Evolutionary conservation across 2,113 vertebrate genomes (phyloP), one percentile per base, ranked within the genome.

Genomic region (Pheucticus melanocephalus): DNA sequence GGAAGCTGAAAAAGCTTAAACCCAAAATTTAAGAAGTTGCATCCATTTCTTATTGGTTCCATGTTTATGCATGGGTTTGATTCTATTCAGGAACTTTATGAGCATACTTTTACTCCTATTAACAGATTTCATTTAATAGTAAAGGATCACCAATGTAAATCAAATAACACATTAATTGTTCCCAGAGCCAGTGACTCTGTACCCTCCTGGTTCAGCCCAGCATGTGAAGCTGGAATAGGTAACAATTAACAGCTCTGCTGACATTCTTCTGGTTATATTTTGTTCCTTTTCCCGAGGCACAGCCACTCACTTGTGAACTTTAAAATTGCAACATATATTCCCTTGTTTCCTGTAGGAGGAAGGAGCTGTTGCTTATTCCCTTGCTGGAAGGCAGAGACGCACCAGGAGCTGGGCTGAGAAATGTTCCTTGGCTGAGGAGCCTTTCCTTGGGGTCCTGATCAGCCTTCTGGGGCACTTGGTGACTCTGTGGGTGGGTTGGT

Each of bases 91-190:
- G 87, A 90, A 39, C 30, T 76, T 90, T 80, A 92, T 80, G 63
- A 86, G 82, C 54, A 53, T 93, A 76, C 21, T 82, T 91, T 35
- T 50, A 18, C 48, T 82, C 57, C 53, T 65, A 82, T 88, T 88
- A 93, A 88, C 85, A 77, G 82, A 65, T 82, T 95, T 93, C 61
- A 92, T 86, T 93, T 57, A 86, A 13, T 10, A 77, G 71, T 61
- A 64, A 82, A 70, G 50, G 88, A 65, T 94, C 65, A 90, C n/a
- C 53, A 20, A 2, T 27, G 27, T 60, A 82, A 94, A 88, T 61
- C 71, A 79, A 80, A 80, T 77, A 85, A 88, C 18, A 19, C 42
- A 35, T 65, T 37, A 82, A 77, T 86, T 77, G 25, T 80, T 90
- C 79, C 85, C 88, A 76, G 90, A 92, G 45, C 28, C 63, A 39